Base-by-base conservation (phyloP, 2,797 vertebrate genomes). In the Alcedo quadribrachys region DNA sequence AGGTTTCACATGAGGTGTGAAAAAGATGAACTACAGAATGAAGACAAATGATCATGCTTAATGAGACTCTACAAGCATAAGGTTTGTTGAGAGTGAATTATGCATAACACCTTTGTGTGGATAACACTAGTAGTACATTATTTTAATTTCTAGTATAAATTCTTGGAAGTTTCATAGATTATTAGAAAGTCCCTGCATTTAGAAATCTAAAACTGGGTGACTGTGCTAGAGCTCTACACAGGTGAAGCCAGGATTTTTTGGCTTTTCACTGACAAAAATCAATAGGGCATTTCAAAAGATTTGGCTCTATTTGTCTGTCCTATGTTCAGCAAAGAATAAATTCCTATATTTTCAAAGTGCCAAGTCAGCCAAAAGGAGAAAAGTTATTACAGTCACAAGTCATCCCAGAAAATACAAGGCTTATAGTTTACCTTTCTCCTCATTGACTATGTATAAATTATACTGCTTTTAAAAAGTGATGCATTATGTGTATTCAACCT, bases 211-310 rank as follows among this genome's bases (percentile, higher is more conserved):
- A 86, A 60, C 21, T 14, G 22, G 2, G 19, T 42, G 8, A 42
- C 32, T 0, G 0, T 37, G 15, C 20, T 57, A 35, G 45, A 65
- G 14, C 2, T 55, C 24, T 35, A 17, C 60, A 30, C 2, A 30
- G 37, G 32, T 71, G 18, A 68, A 46, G 27, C 9, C 42, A 75
- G 19, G 35, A 4, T 2, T 13, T 40, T 61, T 61, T 37, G 25
- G 1, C 1, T 81, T 53, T 68, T 46, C 69, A 71, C 19, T 19
- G 3, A 4, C 20, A 35, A 28, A 58, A 74, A 63, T 42, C 18
- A 74, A 35, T 3, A 20, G 17, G 11, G 5, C 15, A 57, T 61
- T 93, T 91, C 54, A 88, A 94, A 35, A 54, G 14, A 77, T 70
- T 89, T 90, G 48, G 25, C 58, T 51, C 19, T 14, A 21, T 81